Base-by-base conservation (phyloP, 1,140 invertebrate genomes). In the Sinonovacula constricta region DNA sequence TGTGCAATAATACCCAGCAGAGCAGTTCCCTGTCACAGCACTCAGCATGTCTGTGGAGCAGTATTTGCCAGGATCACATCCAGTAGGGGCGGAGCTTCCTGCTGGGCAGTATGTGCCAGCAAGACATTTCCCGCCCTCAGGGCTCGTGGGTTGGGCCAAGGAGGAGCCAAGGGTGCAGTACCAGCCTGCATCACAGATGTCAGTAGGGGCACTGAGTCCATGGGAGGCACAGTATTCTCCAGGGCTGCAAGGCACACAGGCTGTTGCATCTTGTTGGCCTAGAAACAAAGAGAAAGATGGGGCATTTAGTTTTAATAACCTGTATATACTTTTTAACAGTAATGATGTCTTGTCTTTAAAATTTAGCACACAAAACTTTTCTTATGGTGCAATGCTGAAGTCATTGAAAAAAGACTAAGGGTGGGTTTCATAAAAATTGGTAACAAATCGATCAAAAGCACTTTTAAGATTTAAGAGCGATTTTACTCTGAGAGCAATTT, bases 151-250 rank as follows among this genome's bases (percentile, higher is more conserved):
- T n/a, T 87, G 86, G 18, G 85, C 79, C 15, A 86, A 56, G 53
- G 53, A 81, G 14, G 89, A 86, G 0, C 86, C 83, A 3, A 86
- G 45, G n/a, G 82, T 84, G 75, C 89, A 90, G 76, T 85, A 90
- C 89, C 89, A 90, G 26, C 89, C 89, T 14, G 86, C 69, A 49
- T 88, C 85, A 86, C 89, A 90, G 39, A 75, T 51, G 10, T 62
- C 85, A 45, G 88, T 89, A 15, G 87, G 85, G 22, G 54, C 56
- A 24, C 53, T 80, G n/a, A 87, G 78, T 3, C 89, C 89, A 33
- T 78, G 69, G n/a, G 85, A 84, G 0, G 62, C 86, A 69, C 89
- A 90, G 83, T 87, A 90, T n/a, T 67, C 80, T 10, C 88, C 88
- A 36, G 88, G 88, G 18, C 65, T 84, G 74, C 88, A 90, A 3